These are phyloP conservation scores for Anagrus nilaparvatae DNA, from an alignment of 1,140 invertebrate genomes.

Conservation along the genomic window DNA sequence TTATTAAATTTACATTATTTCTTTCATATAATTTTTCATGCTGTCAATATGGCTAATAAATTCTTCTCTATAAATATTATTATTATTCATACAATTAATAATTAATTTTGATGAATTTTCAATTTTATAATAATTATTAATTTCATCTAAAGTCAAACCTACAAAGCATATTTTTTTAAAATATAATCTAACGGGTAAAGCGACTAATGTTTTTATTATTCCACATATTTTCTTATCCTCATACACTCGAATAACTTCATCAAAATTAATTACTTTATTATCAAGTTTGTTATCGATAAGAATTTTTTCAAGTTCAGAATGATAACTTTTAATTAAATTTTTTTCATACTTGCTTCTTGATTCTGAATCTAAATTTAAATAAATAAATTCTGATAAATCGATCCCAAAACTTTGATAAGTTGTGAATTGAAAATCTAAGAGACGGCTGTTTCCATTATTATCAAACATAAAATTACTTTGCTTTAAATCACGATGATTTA, in stretches of 20 bases:
- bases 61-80: too few relatives aligned
- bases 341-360: not conserved
- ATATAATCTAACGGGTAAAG: too few relatives aligned
- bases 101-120: too few relatives aligned
- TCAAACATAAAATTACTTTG: conserved; percentile 6
- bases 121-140: too few relatives aligned
- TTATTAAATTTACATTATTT: too few relatives aligned
- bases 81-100: too few relatives aligned
- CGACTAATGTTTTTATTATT: not conserved
- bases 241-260: not conserved
- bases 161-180: too few relatives aligned
- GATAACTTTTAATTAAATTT: not conserved
- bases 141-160: too few relatives aligned
- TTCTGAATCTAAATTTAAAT: not conserved
- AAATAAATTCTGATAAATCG: not conserved
- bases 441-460: not conserved
- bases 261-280: not conserved
- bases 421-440: conserved; percentile 6
- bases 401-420: not conserved
- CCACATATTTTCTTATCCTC: not conserved
- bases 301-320: not conserved
- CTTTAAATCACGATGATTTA: conserved; percentile 4
- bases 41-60: too few relatives aligned
- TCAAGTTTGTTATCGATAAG: not conserved
- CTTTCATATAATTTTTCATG: too few relatives aligned